These are phyloP conservation scores for Notocelia uddmanniana DNA, from an alignment of 2,888 invertebrate species.

Conservation along the genomic window DNA sequence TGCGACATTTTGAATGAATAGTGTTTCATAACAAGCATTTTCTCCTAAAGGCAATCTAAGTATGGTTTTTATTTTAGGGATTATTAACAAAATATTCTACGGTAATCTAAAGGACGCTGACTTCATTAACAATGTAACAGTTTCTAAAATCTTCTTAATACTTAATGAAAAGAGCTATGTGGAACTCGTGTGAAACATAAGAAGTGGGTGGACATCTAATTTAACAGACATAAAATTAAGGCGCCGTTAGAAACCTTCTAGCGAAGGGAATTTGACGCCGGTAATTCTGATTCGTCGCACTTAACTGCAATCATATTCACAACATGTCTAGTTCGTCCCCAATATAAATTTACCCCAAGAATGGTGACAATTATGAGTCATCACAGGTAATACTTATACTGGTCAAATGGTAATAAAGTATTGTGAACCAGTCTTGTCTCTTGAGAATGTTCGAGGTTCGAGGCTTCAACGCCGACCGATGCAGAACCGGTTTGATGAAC, in stretches of 20 bases:
- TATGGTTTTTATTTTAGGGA: too few species aligned
- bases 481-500: slow-evolving; percentile 62
- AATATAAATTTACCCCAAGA: background rate
- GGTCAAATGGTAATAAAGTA: background rate
- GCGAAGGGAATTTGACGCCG: slow-evolving; percentile 20
- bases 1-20: too few species aligned
- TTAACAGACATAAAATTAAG: background rate
- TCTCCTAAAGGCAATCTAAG: too few species aligned
- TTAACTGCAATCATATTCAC: background rate
- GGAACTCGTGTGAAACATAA: background rate
- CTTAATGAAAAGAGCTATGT: too few species aligned
- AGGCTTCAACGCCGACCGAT: slow-evolving; percentile 46
- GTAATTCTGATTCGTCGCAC: slow-evolving; percentile 22
- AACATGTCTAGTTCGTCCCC: background rate
- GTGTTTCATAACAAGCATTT: too few species aligned
- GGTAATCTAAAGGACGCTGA: too few species aligned
- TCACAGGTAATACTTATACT: background rate
- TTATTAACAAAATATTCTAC: too few species aligned
- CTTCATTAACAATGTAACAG: too few species aligned
- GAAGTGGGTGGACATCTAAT: background rate
- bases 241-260: slow-evolving; percentile 4
- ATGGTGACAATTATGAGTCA: background rate
- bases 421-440: background rate
- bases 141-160: too few species aligned
- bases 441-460: slow-evolving; percentile 45